Evolutionary conservation across 2,888 invertebrate species (phyloP), one percentile per base, ranked within the genome.

Genomic region (Pogonocherus hispidulus): DNA sequence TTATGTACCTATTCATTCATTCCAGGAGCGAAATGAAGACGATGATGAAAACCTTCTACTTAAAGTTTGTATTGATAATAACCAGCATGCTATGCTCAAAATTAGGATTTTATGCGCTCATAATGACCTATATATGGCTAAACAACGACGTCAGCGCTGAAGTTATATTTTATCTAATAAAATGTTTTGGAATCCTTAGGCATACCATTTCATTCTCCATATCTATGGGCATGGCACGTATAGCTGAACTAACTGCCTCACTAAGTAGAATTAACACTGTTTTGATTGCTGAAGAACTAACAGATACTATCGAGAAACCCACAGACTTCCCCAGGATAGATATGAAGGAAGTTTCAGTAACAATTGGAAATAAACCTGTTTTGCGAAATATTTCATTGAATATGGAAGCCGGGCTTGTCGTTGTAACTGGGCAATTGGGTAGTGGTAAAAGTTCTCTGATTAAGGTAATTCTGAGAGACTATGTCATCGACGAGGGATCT

Each of bases 391-490:
- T 89, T 4, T 85, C 82, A 16, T 70, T 88, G 22, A 82, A 83
- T 32, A 78, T 89, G 0, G 86, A 87, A 62, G 70, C 56, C 1
- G 81, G 87, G 37, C 72, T 89, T 2, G 85, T 87, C 32, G 89
- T 89, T 0, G 82, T 93, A 5, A 88, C 91, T 32, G 93, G 93
- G 9, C 87, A 89, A 1, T 90, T 92, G 3, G 93, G 92, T 18
- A 86, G 89, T 19, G 92, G 92, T 47, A 93, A 93, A 76, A 86
- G 86, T 0, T 83, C 86, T 0, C 54, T 87, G 0, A 70, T 88
- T 0, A 84, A 87, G 71, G 68, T 86, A 1, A 73, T 87, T 22
- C 67, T 88, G 20, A 83, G 83, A 11, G 86, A 87, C 11, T 77
- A 67, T 4, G 73, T 86, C 0, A 66, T 71, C 8, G 82, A 88